phyloP scores from a whole-genome alignment of 2,888 invertebrate species.

The Drosophila melanosoma region DNA sequence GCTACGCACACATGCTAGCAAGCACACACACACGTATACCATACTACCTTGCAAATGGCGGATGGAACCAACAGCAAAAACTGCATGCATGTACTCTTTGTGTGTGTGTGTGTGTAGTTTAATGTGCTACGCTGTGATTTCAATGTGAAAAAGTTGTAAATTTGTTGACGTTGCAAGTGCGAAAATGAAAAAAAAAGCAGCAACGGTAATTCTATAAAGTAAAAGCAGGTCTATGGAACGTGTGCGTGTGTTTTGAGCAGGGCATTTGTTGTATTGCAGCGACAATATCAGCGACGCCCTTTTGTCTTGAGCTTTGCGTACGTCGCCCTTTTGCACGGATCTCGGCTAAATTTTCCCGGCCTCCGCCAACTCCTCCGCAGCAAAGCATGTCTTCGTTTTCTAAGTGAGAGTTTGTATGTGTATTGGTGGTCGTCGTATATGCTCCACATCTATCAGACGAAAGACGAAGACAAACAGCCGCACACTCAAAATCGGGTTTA shows the following conservation, averaged over 20 bases:
- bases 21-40: conserved; percentile 48
- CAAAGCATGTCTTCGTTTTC: conserved; percentile 25
- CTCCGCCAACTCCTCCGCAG: conserved; percentile 11
- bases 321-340: conserved; percentile 55
- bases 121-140: conserved; percentile 57
- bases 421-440: conserved; percentile 35
- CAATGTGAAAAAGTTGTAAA: conserved; percentile 64
- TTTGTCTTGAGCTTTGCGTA: conserved; percentile 64
- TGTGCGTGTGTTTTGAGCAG: conserved; percentile 33
- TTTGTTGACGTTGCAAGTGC: conserved; percentile 76
- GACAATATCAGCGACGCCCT: conserved; percentile 70
- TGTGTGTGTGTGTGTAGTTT: conserved; percentile 28
- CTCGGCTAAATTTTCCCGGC: conserved; percentile 14
- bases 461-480: conserved; percentile 56
- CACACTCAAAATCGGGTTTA: conserved; percentile 61
- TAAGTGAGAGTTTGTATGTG: conserved; percentile 11
- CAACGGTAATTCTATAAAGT: conserved; percentile 52
- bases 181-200: conserved; percentile 21
- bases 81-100: conserved; percentile 57
- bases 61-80: conserved; percentile 67
- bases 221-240: conserved; percentile 28
- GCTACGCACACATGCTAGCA: conserved; percentile 46
- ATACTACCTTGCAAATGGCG: conserved; percentile 72
- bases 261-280: conserved; percentile 61
- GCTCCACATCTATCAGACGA: conserved; percentile 52